phyloP scores from a whole-genome alignment of 2,113 vertebrate species.

The Tupaia chinensis region DNA sequence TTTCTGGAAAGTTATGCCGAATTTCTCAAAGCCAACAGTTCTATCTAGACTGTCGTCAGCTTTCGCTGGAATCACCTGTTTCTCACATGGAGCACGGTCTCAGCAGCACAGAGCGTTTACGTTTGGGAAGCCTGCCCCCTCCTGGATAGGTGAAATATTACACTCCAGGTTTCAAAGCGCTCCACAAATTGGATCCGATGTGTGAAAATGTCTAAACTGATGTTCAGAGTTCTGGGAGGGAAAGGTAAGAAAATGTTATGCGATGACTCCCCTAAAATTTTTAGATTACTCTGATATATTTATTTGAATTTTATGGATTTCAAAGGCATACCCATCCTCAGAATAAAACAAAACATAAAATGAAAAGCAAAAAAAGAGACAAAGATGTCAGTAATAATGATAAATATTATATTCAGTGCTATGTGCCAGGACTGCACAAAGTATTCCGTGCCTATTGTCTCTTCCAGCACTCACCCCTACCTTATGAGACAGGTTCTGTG shows the following conservation, averaged over 20 bases:
- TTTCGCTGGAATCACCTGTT: not conserved
- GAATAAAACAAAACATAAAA: not conserved
- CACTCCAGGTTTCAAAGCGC: not conserved
- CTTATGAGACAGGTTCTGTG: not conserved
- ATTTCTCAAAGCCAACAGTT: not conserved
- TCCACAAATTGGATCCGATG: not conserved
- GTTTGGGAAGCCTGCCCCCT: conserved; percentile 77
- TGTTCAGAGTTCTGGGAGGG: not conserved
- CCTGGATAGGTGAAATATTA: conserved; percentile 61
- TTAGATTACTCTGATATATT: not conserved
- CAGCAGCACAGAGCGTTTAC: not conserved
- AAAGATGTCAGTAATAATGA: not conserved
- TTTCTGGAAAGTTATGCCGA: not conserved
- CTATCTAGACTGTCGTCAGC: accelerated
- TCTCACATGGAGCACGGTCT: not conserved
- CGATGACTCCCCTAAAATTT: not conserved
- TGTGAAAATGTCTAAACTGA: not conserved
- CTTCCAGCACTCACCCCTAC: not conserved
- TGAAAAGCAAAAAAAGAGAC: not conserved
- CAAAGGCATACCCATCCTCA: not conserved
- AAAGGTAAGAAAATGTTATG: not conserved
- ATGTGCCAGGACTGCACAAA: not conserved
- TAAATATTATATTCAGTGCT: not conserved
- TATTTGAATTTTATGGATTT: not conserved
- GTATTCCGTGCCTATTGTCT: not conserved